Percentiles rank a stretch among this genome's conserved stretches.
Evolutionary conservation across 2,888 invertebrate species (phyloP).

Genomic region (Onthophagus sagittarius): DNA sequence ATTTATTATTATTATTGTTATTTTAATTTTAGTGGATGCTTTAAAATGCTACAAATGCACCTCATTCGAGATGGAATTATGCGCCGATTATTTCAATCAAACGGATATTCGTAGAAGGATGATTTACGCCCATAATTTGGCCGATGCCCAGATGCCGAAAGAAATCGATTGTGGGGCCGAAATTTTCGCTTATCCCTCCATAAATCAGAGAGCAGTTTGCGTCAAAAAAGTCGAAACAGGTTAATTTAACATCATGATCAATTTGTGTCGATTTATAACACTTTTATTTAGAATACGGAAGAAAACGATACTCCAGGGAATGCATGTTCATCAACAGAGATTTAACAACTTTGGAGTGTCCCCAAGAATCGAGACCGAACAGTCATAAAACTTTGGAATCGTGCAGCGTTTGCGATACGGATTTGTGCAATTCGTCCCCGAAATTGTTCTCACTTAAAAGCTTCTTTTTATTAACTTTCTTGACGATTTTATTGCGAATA

Average conservation of each 20-base stretch:
- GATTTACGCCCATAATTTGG: slow-evolving; percentile 26
- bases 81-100: slow-evolving; percentile 69
- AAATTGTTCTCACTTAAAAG: slow-evolving; percentile 52
- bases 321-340: slow-evolving; percentile 59
- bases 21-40: slow-evolving; percentile 58
- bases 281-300: slow-evolving; percentile 52
- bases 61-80: slow-evolving; percentile 65
- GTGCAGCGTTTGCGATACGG: slow-evolving; percentile 66
- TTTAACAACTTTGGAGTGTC: slow-evolving; percentile 53
- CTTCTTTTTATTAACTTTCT: not conserved
- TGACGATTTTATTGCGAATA: not conserved
- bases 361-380: slow-evolving; percentile 48
- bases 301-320: slow-evolving; percentile 54
- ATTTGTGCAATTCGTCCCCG: slow-evolving; percentile 59
- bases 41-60: slow-evolving; percentile 75
- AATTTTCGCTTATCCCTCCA: not conserved
- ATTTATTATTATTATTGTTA: slow-evolving; percentile 17
- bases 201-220: slow-evolving; percentile 55
- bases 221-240: slow-evolving; percentile 72
- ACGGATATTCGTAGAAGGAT: slow-evolving; percentile 42
- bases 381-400: slow-evolving; percentile 55
- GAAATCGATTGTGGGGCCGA: slow-evolving; percentile 24
- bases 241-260: too few species aligned
- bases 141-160: slow-evolving; percentile 15
- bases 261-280: too few species aligned